Percentiles rank a stretch among this genome's conserved stretches.
Conservation (phyloP, 2,888 invertebrate genomes). For the Clitarchus hookeri region DNA sequence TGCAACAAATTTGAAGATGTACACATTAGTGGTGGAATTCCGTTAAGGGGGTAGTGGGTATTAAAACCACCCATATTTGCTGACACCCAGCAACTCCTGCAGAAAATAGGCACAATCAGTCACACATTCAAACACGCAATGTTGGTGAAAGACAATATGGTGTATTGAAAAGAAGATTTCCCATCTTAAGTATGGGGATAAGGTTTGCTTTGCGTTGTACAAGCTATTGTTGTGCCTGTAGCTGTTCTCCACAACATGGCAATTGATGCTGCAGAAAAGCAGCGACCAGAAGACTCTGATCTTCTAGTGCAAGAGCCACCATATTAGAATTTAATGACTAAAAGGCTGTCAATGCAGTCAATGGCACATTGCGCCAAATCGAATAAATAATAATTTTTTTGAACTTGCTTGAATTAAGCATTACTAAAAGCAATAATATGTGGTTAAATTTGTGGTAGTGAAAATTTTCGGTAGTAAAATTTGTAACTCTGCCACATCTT, state of each 20-base stretch:
- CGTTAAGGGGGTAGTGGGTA: constrained; percentile 47
- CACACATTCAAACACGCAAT: constrained; percentile 45
- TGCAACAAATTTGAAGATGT: constrained; percentile 40
- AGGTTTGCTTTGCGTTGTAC: constrained; percentile 21
- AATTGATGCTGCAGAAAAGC: constrained; percentile 18
- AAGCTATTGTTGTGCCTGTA: constrained; percentile 34
- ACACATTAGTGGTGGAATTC: constrained; percentile 39
- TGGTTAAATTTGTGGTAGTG: too few relatives aligned
- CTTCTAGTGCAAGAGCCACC: background rate
- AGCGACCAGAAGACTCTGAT: constrained; percentile 29
- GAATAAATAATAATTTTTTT: too few relatives aligned
- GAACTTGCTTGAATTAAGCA: too few relatives aligned
- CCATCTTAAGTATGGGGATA: constrained; percentile 31
- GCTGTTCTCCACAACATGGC: constrained; percentile 39
- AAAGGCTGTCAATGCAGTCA: too few relatives aligned
- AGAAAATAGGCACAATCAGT: constrained; percentile 42
- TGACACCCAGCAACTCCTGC: constrained; percentile 42
- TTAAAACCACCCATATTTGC: constrained; percentile 37
- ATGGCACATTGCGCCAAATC: too few relatives aligned
- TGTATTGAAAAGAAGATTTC: constrained; percentile 39
- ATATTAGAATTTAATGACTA: too few relatives aligned
- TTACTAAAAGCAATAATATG: too few relatives aligned
- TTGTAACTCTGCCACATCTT: too few relatives aligned
- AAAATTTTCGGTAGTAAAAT: too few relatives aligned
- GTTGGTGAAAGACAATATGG: constrained; percentile 45